Base-by-base conservation (phyloP, 2,888 invertebrate genomes). In the Lithophane socia region DNA sequence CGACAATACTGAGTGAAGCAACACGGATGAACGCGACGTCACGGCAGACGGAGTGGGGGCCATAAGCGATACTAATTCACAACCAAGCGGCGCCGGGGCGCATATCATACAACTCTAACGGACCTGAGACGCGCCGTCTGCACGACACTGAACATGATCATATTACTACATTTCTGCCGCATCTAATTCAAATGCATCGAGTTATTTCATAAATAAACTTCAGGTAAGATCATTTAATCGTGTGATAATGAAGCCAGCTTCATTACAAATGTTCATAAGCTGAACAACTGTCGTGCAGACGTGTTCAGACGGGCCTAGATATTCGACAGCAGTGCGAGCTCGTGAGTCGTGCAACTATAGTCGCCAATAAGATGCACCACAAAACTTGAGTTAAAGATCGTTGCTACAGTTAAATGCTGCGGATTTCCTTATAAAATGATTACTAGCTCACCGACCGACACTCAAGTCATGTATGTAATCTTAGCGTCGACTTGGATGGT, bases 51-150 rank as follows among this genome's bases (percentile, higher is more conserved):
- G 84, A 65, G 84, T 79, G 75, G 84, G 87, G 79, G 84, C 80
- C 86, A 83, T 86, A 91, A 91, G 93, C 94, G 92, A 92, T 91
- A 90, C 91, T 93, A 94, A 93, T 92, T 95, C 95, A 95, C 95
- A 96, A 96, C 95, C 95, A 93, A 93, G 93, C 94, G 90, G 90
- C 92, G 92, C 92, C 89, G 87, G 84, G 86, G 84, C 80, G 89
- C 92, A 12, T 78, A 77, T 79, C 74, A 79, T 84, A 88, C 87
- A 80, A 85, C 84, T 80, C 82, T 85, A 87, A 87, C 67, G 66
- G 77, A 74, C 73, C 79, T 56, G 72, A 12, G 49, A 37, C 47
- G 37, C 44, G 42, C 61, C 73, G 18, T 44, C 74, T 75, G 80
- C 67, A 42, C 58, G 68, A 16, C 37, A 58, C n/a, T 68, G 60